Conservation (phyloP, 2,888 invertebrate genomes). For the Saturnia pavonia region DNA sequence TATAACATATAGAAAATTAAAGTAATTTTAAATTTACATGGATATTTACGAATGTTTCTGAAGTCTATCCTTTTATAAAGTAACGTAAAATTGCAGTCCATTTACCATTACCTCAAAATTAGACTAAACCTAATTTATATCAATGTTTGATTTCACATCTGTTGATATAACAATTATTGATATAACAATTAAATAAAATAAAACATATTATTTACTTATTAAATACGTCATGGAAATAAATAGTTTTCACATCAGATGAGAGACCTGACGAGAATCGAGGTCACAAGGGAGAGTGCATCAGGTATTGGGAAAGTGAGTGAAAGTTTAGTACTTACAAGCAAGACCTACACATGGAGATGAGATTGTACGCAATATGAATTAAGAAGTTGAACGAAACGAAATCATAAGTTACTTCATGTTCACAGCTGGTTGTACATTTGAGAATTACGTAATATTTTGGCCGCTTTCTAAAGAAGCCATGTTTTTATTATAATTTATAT, state of each 20-base stretch:
- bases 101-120: neutral
- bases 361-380: neutral
- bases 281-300: slow-evolving; percentile 25
- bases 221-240: neutral
- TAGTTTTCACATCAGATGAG: slow-evolving; percentile 14
- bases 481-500: neutral
- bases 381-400: neutral
- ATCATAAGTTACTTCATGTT: neutral
- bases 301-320: slow-evolving; percentile 32
- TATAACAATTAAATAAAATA: neutral
- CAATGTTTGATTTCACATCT: neutral
- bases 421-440: neutral
- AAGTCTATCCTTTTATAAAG: neutral
- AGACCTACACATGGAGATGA: slow-evolving; percentile 21
- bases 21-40: no score
- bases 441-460: neutral
- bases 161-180: neutral
- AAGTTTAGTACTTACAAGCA: slow-evolving; percentile 28
- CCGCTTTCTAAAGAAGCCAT: neutral
- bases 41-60: no score
- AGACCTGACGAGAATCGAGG: slow-evolving; percentile 22
- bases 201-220: no score
- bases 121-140: neutral
- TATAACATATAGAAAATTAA: no score
- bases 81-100: neutral